Conservation (phyloP, 1,140 invertebrate species). For the Drosophila repleta region DNA sequence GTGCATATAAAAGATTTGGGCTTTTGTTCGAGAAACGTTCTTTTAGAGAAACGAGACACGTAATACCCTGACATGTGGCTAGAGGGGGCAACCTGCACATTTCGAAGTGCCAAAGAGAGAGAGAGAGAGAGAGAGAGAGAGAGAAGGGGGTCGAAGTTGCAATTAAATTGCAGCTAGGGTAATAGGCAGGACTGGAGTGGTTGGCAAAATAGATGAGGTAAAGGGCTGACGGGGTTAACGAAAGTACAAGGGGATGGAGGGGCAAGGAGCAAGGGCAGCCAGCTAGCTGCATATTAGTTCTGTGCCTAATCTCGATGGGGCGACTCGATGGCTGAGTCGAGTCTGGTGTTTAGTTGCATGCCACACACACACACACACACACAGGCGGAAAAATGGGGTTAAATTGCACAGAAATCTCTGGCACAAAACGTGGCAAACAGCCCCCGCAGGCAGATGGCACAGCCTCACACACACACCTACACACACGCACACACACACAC, state of each 20-base stretch:
- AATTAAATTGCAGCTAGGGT: constrained; percentile 19
- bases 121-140: background rate
- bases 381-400: constrained; percentile 70
- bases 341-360: constrained; percentile 38
- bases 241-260: background rate
- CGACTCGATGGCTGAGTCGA: constrained; percentile 16
- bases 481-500: background rate
- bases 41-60: constrained; percentile 2
- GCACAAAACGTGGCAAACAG: constrained; percentile 19
- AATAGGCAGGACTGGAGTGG: background rate
- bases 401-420: constrained; percentile 80
- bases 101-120: background rate
- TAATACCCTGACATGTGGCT: background rate
- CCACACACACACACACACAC: constrained; percentile 15
- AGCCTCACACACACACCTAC: too few relatives aligned
- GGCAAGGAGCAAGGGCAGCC: background rate
- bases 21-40: constrained; percentile 42
- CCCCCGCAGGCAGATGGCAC: background rate
- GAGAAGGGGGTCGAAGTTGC: background rate
- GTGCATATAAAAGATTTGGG: constrained; percentile 39
- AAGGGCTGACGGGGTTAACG: background rate
- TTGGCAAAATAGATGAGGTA: background rate
- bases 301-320: constrained; percentile 33
- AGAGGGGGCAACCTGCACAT: too few relatives aligned
- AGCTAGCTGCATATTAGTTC: constrained; percentile 23